These are phyloP conservation scores for Pomacea maculata DNA, from an alignment of 1,140 invertebrate species.

Conservation along the genomic window DNA sequence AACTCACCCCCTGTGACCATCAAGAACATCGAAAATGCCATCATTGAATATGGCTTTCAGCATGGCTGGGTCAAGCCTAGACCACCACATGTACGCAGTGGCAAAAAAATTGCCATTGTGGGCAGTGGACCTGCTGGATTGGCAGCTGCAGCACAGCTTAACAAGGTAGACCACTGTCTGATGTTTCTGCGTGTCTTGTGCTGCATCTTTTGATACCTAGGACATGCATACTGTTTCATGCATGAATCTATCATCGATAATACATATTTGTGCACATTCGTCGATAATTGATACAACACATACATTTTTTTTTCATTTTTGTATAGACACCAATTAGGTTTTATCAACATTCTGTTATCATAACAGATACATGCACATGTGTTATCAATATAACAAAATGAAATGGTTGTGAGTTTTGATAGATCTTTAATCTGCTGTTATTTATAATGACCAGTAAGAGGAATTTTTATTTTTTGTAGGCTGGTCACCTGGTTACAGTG, in stretches of 20 bases:
- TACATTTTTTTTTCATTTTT: not conserved
- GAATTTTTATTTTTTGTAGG: conserved; percentile 64
- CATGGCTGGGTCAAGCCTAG: conserved; percentile 90
- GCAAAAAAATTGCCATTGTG: conserved; percentile 89
- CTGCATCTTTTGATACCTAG: too few species aligned
- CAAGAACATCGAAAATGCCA: conserved; percentile 98
- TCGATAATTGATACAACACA: not conserved
- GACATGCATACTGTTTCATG: not conserved
- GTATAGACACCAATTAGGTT: not conserved
- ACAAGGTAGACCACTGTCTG: conserved; percentile 75
- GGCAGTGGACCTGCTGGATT: conserved; percentile 95
- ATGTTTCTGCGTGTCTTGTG: not conserved
- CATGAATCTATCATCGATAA: not conserved
- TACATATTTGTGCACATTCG: not conserved
- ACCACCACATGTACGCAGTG: conserved; percentile 79
- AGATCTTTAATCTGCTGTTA: too few species aligned
- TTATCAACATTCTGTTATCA: not conserved
- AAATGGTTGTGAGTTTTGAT: too few species aligned
- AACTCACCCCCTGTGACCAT: conserved; percentile 97
- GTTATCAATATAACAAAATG: too few species aligned
- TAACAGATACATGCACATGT: not conserved
- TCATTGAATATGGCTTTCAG: conserved; percentile 98
- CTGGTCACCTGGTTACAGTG: conserved; percentile 90
- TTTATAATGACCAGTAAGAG: conserved; percentile 4
- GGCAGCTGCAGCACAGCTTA: conserved; percentile 96